Evolutionary conservation across 2,888 invertebrate species (phyloP).

Genomic region (Brachyptera risi): DNA sequence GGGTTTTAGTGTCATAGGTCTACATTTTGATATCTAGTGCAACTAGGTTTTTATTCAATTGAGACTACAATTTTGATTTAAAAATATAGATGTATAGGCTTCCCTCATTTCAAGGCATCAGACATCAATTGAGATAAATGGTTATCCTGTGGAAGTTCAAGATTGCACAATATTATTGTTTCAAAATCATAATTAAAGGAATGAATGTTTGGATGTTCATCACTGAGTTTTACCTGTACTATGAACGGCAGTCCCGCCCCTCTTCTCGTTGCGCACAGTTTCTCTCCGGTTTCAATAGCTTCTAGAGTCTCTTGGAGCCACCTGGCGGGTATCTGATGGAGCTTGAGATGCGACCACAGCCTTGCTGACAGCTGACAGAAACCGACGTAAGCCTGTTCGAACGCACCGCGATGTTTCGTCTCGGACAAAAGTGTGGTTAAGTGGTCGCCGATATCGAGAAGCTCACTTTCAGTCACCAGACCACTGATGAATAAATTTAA

Average conservation of each 20-base stretch:
- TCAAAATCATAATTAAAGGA: neutral
- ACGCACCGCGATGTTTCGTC: conserved; percentile 94
- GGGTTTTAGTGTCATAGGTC: no score
- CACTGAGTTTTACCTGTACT: conserved; percentile 59
- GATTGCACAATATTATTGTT: neutral
- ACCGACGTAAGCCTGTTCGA: conserved; percentile 90
- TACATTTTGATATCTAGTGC: no score
- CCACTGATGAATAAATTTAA: no score
- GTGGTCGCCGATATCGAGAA: no score
- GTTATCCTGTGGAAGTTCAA: neutral
- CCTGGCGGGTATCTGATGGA: conserved; percentile 50
- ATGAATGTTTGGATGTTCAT: no score
- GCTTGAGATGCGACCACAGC: conserved; percentile 51
- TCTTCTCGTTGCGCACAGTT: conserved; percentile 75
- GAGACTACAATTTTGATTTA: no score
- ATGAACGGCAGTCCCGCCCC: conserved; percentile 94
- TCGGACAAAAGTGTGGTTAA: conserved; percentile 62
- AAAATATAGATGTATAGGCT: no score
- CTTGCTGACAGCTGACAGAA: conserved; percentile 71
- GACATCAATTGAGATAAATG: no score
- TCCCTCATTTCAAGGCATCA: neutral
- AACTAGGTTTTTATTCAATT: no score
- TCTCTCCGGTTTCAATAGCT: conserved; percentile 45
- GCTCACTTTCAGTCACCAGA: no score
- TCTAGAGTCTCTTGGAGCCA: conserved; percentile 61